phyloP scores from a whole-genome alignment of 2,113 vertebrate species.

The Eclectus roratus region DNA sequence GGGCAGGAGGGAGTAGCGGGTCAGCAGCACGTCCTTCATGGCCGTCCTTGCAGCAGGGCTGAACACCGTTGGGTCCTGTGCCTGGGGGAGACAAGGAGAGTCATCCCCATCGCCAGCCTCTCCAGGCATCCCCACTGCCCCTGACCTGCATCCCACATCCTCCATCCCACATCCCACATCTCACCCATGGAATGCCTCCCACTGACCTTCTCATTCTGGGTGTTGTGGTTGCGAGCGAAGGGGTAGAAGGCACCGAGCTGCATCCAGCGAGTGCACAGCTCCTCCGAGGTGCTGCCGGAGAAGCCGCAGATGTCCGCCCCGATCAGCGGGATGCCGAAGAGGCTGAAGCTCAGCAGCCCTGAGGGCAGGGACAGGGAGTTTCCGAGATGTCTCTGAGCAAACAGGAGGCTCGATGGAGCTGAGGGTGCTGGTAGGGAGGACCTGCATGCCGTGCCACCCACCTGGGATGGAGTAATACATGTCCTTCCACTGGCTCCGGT shows the following conservation, averaged over 20 bases:
- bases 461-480: slow-evolving; percentile 84
- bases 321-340: slow-evolving; percentile 82
- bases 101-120: background rate
- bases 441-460: background rate
- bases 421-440: rapidly evolving
- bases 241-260: slow-evolving; percentile 90
- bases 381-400: rapidly evolving
- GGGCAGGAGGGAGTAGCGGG: slow-evolving; percentile 86
- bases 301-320: slow-evolving; percentile 88
- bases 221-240: slow-evolving; percentile 88
- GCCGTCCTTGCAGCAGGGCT: slow-evolving; percentile 72
- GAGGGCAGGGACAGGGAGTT: background rate
- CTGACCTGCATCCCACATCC: background rate
- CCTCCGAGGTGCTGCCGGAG: slow-evolving; percentile 78
- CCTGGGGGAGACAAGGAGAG: slow-evolving; percentile 33
- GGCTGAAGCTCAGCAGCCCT: slow-evolving; percentile 89
- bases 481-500: slow-evolving; percentile 87
- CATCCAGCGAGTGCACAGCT: slow-evolving; percentile 87
- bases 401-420: background rate
- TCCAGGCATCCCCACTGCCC: no score
- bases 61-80: slow-evolving; percentile 84
- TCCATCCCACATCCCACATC: rapidly evolving
- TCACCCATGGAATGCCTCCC: background rate
- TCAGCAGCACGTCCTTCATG: slow-evolving; percentile 82
- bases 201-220: slow-evolving; percentile 67